A percentile compares a stretch with the other conserved stretches of the same genome.
Conservation (phyloP, 1,140 invertebrate species). For the Papilio polyxenes region DNA sequence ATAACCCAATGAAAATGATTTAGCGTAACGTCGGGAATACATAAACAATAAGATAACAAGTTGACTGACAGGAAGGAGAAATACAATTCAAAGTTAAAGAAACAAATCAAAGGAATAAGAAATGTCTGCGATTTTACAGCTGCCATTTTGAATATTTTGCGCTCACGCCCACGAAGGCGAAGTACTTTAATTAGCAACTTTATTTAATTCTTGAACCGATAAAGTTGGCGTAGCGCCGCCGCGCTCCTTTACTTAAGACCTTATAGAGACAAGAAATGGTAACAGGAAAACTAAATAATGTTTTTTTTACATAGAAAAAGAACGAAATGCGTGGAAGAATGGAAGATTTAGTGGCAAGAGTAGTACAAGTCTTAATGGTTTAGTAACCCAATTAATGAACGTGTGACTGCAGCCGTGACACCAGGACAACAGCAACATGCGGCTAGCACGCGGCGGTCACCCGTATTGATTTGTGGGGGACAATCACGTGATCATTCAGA, state of each 20-base stretch:
- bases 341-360: too few relatives aligned
- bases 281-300: background rate
- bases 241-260: background rate
- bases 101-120: slow-evolving; percentile 20
- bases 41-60: slow-evolving; percentile 4
- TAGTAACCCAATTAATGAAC: background rate
- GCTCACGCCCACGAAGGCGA: background rate
- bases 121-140: slow-evolving; percentile 9
- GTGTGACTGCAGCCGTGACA: background rate
- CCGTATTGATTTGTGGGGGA: background rate
- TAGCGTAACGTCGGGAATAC: background rate
- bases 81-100: slow-evolving; percentile 13
- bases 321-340: too few relatives aligned
- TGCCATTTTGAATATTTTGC: slow-evolving; percentile 10
- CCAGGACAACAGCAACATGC: background rate
- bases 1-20: too few relatives aligned
- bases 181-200: background rate
- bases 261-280: background rate
- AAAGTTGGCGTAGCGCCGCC: background rate
- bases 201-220: background rate
- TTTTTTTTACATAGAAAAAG: too few relatives aligned
- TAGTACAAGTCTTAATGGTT: too few relatives aligned
- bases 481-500: background rate
- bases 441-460: background rate
- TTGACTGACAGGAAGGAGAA: background rate